Base-by-base conservation (phyloP, 2,113 vertebrate genomes). In the Nerophis lumbriciformis region DNA sequence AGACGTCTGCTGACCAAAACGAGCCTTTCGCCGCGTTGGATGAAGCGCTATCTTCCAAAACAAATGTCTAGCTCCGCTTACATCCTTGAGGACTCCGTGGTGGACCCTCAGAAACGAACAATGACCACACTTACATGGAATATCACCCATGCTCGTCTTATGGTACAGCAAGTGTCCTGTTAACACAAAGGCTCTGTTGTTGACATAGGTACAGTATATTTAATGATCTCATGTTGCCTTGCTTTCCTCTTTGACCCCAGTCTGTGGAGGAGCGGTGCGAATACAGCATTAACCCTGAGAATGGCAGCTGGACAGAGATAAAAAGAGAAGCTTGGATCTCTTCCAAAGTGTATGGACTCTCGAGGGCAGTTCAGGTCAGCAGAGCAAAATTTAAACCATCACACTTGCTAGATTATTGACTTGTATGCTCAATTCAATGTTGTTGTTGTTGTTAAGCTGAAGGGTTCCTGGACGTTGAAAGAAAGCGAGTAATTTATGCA, bases 81-180 rank as follows among this genome's bases (percentile, higher is more conserved):
- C 88, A 90, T 99, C 85, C 87, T 99, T 6, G 97, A 99, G 89
- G 97, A 99, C 79, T 98, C 97, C 19, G 84, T 99, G 4, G 94
- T 99, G 87, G 95, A 99, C 90, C 94, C 94, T 67, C 88, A 91
- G 83, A 93, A 91, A 82, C 91, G 85, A 87, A 97, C 94, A 85
- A 92, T 98, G 93, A 95, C 94, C 83, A 97, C 96, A 0, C 89
- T 96, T 67, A 95, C 95, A 44, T 96, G 96, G 97, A 99, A 99
- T 83, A 94, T 99, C 86, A 99, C 91, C 83, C 97, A 99, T 0
- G 91, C 91, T 1, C 90, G 93, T 58, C 85, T 98, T 54, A 95
- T 99, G 97, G 97, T 98, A 84, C 80, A 82, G 38, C 16, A 56
- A 4, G 42, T 45, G 10, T 45, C 42, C 42, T 45, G 42, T 45